phyloP scores from a whole-genome alignment of 2,113 vertebrate genomes.

The Myiopsitta monachus region DNA sequence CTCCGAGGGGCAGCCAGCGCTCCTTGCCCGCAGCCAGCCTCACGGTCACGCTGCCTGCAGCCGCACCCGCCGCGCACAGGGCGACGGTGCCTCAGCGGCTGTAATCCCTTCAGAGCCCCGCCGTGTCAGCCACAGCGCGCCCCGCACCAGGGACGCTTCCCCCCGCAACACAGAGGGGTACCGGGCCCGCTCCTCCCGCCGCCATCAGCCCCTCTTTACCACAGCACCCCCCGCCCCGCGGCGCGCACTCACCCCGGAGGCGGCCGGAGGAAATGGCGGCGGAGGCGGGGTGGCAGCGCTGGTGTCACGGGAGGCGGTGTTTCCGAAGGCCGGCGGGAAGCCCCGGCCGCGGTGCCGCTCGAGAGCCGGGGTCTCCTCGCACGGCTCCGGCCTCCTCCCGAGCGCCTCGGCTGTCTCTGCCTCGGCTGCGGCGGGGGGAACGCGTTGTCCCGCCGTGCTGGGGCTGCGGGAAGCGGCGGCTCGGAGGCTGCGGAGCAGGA shows the following conservation, averaged over 20 bases:
- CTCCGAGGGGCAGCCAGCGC: not conserved
- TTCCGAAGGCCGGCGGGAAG: not conserved
- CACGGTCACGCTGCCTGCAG: too few relatives aligned
- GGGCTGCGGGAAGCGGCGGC: not conserved
- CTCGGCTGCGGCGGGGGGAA: too few relatives aligned
- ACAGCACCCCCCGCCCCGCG: too few relatives aligned
- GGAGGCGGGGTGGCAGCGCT: not conserved
- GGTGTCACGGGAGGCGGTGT: not conserved
- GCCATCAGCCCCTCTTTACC: not conserved
- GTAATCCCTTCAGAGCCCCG: not conserved
- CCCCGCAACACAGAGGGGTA: too few relatives aligned
- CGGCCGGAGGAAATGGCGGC: not conserved
- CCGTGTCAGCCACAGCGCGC: not conserved
- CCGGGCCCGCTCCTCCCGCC: not conserved
- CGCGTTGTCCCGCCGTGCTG: not conserved
- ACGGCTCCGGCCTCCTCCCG: not conserved
- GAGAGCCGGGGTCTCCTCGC: too few relatives aligned
- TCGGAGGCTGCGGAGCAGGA: accelerated
- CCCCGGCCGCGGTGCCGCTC: too few relatives aligned
- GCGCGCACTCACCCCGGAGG: not conserved
- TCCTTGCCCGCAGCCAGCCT: not conserved
- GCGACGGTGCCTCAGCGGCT: not conserved
- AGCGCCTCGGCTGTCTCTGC: not conserved
- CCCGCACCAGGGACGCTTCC: not conserved
- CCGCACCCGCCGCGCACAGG: too few relatives aligned